Conservation (phyloP, 2,797 vertebrate genomes). For the Sciaenops ocellatus region DNA sequence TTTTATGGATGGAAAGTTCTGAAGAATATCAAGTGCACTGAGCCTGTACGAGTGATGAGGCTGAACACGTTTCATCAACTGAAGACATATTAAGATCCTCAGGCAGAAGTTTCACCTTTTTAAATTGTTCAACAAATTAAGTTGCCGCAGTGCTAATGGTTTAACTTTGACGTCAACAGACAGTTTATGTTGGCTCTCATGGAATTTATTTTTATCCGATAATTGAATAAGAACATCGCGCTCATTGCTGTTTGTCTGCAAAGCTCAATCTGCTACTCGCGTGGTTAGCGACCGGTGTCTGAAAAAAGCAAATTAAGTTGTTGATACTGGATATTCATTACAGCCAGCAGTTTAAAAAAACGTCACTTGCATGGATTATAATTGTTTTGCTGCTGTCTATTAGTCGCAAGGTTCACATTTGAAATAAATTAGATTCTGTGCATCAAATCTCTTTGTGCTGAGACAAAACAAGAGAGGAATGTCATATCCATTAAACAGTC, state of each 20-base stretch:
- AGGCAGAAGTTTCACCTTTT: constrained; percentile 55
- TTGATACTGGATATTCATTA: constrained; percentile 75
- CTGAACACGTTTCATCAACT: constrained; percentile 51
- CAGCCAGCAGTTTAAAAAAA: constrained; percentile 54
- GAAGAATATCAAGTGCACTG: constrained; percentile 65
- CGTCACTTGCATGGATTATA: constrained; percentile 56
- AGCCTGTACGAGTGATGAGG: constrained; percentile 61
- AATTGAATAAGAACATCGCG: constrained; percentile 61
- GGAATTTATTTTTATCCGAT: constrained; percentile 43
- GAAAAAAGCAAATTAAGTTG: constrained; percentile 70
- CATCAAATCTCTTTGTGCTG: constrained; percentile 68
- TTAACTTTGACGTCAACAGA: constrained; percentile 43
- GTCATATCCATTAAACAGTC: constrained; percentile 64
- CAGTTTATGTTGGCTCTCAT: constrained; percentile 37
- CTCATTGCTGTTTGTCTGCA: constrained; percentile 33
- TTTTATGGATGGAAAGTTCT: constrained; percentile 64
- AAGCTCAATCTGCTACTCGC: constrained; percentile 58
- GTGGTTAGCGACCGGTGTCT: constrained; percentile 38
- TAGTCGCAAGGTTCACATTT: constrained; percentile 71
- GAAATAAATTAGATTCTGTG: constrained; percentile 73
- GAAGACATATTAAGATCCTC: constrained; percentile 34
- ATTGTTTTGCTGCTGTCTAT: constrained; percentile 74
- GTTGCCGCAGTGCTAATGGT: constrained; percentile 18
- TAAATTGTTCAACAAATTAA: constrained; percentile 60
- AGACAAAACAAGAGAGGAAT: constrained; percentile 66